Percentiles rank a stretch among this genome's conserved stretches.
phyloP scores from a whole-genome alignment of 2,888 invertebrate genomes.

The Ptychoptera contaminata region DNA sequence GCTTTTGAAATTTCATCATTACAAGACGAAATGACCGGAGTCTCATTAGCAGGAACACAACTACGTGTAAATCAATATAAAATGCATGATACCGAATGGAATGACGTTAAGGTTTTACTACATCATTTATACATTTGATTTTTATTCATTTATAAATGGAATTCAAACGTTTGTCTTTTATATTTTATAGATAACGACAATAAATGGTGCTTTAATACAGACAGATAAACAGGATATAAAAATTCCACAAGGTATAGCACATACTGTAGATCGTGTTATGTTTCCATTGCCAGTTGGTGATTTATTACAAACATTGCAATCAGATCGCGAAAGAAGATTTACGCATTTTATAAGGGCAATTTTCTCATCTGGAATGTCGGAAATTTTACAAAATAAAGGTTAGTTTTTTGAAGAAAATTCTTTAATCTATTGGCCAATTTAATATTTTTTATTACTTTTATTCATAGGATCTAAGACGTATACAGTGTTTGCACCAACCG shows the following conservation, averaged over 20 bases:
- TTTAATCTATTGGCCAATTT: neutral
- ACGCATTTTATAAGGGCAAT: constrained; percentile 62
- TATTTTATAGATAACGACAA: constrained; percentile 49
- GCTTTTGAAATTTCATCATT: constrained; percentile 60
- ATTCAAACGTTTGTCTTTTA: neutral
- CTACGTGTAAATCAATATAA: constrained; percentile 72
- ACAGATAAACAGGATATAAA: constrained; percentile 70
- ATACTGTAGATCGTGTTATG: constrained; percentile 74
- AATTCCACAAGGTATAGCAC: constrained; percentile 74
- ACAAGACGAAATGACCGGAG: constrained; percentile 83
- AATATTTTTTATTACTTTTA: constrained; percentile 1
- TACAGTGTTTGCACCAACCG: constrained; percentile 73
- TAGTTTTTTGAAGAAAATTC: constrained; percentile 2
- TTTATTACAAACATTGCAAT: constrained; percentile 66
- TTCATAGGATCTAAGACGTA: constrained; percentile 61
- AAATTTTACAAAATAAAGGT: constrained; percentile 37
- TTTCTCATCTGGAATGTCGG: constrained; percentile 59
- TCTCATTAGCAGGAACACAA: constrained; percentile 74
- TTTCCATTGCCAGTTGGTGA: constrained; percentile 81
- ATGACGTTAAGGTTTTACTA: constrained; percentile 53
- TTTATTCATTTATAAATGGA: neutral
- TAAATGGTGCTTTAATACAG: constrained; percentile 68
- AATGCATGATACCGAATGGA: constrained; percentile 80
- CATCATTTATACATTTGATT: constrained; percentile 3
- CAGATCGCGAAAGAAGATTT: constrained; percentile 67